Evolutionary conservation across 2,888 invertebrate species (phyloP).

Genomic region (Drosophila heteroneura): DNA sequence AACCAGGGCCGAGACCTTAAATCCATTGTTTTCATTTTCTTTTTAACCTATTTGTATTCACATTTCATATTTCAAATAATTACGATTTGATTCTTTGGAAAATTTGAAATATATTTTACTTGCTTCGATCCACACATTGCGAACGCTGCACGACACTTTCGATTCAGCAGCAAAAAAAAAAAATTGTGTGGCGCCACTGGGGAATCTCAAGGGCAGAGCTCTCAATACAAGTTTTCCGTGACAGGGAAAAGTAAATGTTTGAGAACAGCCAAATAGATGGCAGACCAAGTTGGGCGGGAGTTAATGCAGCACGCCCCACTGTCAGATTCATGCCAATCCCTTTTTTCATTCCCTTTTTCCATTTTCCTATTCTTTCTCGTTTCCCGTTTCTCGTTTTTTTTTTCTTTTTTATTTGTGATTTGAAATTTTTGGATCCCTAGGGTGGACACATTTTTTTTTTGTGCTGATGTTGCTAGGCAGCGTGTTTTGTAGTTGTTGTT

Average conservation of each 20-base stretch:
- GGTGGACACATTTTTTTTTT: constrained; percentile 41
- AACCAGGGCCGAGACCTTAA: background rate
- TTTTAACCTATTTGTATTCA: background rate
- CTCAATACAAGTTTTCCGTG: constrained; percentile 54
- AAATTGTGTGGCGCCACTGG: constrained; percentile 45
- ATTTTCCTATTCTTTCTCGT: constrained; percentile 8
- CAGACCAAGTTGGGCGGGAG: constrained; percentile 9
- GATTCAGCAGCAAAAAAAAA: background rate
- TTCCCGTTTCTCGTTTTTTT: background rate
- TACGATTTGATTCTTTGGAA: background rate
- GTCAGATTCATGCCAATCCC: constrained; percentile 58
- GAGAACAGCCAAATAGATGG: constrained; percentile 39
- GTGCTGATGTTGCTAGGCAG: constrained; percentile 20
- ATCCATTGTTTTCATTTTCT: background rate
- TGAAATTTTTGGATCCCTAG: constrained; percentile 66
- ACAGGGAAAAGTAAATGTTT: constrained; percentile 41
- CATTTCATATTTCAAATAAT: background rate
- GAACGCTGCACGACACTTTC: constrained; percentile 1
- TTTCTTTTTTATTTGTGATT: constrained; percentile 53
- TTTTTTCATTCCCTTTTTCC: constrained; percentile 16
- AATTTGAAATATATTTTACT: background rate
- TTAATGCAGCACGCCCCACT: constrained; percentile 52
- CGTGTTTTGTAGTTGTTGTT: constrained; percentile 7
- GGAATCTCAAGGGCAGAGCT: constrained; percentile 49
- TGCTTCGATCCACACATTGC: constrained; percentile 23